phyloP scores from a whole-genome alignment of 2,888 invertebrate genomes.

The Meiosimyza decipiens region DNA sequence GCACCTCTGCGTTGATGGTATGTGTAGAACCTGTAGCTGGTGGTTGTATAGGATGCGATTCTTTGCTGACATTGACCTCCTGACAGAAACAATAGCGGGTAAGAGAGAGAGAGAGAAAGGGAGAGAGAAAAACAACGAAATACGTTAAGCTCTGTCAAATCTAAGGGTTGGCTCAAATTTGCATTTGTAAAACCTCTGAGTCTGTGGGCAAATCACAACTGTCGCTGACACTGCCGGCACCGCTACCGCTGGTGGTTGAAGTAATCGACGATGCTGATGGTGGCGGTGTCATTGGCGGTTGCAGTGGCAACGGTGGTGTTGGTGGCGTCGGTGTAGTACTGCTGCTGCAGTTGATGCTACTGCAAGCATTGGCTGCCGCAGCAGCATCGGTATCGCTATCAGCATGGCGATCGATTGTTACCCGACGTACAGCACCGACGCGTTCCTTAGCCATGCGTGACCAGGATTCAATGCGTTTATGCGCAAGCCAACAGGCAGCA shows the following conservation, averaged over 20 bases:
- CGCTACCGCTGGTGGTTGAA: slow-evolving; percentile 63
- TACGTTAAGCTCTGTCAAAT: no score
- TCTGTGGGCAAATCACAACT: slow-evolving; percentile 65
- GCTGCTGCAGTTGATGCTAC: slow-evolving; percentile 40
- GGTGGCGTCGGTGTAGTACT: slow-evolving; percentile 46
- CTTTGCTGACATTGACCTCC: slow-evolving; percentile 76
- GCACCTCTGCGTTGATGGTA: slow-evolving; percentile 63
- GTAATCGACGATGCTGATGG: slow-evolving; percentile 65
- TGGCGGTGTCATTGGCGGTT: slow-evolving; percentile 64
- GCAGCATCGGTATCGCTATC: slow-evolving; percentile 51
- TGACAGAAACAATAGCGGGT: slow-evolving; percentile 53
- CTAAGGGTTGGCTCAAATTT: no score
- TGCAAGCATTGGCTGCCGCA: slow-evolving; percentile 36
- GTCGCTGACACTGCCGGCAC: slow-evolving; percentile 62
- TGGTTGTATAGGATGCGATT: slow-evolving; percentile 74
- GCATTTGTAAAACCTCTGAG: slow-evolving; percentile 58
- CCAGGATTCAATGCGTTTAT: slow-evolving; percentile 82
- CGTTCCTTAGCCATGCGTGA: slow-evolving; percentile 79
- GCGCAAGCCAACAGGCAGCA: slow-evolving; percentile 81
- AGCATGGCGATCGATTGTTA: slow-evolving; percentile 63
- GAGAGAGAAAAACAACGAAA: not conserved
- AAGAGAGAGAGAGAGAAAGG: not conserved
- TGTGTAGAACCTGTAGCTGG: slow-evolving; percentile 67
- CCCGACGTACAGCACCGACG: slow-evolving; percentile 66
- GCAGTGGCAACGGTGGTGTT: slow-evolving; percentile 49